Base-by-base conservation (phyloP, 2,888 invertebrate genomes). In the Oasisia sp. region DNA sequence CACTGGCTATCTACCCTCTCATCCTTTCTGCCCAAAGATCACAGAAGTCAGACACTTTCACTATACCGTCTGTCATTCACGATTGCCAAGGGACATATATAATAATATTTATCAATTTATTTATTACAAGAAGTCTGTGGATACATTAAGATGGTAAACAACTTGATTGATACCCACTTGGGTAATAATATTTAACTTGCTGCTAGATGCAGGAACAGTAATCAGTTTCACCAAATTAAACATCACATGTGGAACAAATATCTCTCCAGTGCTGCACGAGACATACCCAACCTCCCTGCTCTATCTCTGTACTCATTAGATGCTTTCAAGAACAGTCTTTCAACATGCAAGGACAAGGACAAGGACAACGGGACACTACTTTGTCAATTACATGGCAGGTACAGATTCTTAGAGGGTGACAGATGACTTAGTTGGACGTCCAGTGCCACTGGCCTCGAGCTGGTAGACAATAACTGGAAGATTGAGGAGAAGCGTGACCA, bases 301-400 rank as follows among this genome's bases (percentile, higher is more conserved):
- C 27, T 74, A 74, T 27, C 74, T n/a, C 74, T 74, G 74, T 74
- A 74, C 74, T 74, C 74, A 74, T 74, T 74, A n/a, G 74, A 74
- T n/a, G n/a, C 74, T 74, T 74, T 74, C n/a, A 74, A 74, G 74
- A 74, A 74, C 74, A 74, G 74, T 74, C 74, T 74, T 1, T 74
- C 5, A 27, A 74, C 74, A 3, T 1, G n/a, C 74, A n/a, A 27
- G 74, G 74, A 7, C 27, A 19, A 19, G 27, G 27, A 7, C 74
- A n/a, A 27, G 74, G 74, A 7, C 27, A 19, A 19, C 3, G 27
- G 74, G 27, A 74, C 74, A n/a, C 7, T 74, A 74, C 74, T 74
- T 74, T 74, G 74, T 27, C 74, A 74, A n/a, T 19, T 74, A 7
- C 74, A 19, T 74, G 74, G 27, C 74, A n/a, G 74, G 27, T 74